Base-by-base conservation (phyloP, 1,140 invertebrate species). In the Drosophila gunungcola region DNA sequence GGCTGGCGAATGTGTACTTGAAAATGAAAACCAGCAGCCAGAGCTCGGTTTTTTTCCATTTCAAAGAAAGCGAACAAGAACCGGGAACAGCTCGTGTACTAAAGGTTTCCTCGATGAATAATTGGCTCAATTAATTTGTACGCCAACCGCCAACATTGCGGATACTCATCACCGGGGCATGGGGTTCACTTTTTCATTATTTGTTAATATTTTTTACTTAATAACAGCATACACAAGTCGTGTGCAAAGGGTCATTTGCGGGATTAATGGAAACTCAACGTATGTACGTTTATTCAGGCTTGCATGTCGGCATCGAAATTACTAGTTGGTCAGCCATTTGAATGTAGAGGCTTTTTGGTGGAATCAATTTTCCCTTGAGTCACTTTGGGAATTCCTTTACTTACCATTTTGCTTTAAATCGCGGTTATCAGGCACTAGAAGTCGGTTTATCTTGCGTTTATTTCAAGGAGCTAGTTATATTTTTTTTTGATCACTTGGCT, bases 1-100 rank as follows among this genome's bases (percentile, higher is more conserved):
- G 72, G 60, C 29, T 34, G 10, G 54, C 74, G 46, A 72, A 75
- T 72, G 64, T 83, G 75, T 86, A 88, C 79, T 88, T 88, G 83
- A 76, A 56, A 77, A 32, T 10, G 21, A 68, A 86, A 63, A 75
- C 55, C 51, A 77, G 62, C 60, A 42, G 58, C 55, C 12, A 21
- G 13, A 21, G 42, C 51, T 56, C 52, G 65, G 68, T 42, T 52
- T 65, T 34, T 65, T 85, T 85, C 78, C 69, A 74, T 49, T 85
- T 84, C 64, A 63, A 70, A 64, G 62, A 84, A 84, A 60, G 36
- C 48, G 29, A 54, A 46, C 12, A 11, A 78, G 46, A 81, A 55
- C 43, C 9, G 48, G 32, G 16, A 36, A 54, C 36, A 4, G 34
- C 9, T 46, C 10, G 4, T 5, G 21, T 29, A 12, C 13, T 2